These are phyloP conservation scores for Steinernema scapterisci DNA, from an alignment of 2,888 invertebrate genomes.

Conservation along the genomic window DNA sequence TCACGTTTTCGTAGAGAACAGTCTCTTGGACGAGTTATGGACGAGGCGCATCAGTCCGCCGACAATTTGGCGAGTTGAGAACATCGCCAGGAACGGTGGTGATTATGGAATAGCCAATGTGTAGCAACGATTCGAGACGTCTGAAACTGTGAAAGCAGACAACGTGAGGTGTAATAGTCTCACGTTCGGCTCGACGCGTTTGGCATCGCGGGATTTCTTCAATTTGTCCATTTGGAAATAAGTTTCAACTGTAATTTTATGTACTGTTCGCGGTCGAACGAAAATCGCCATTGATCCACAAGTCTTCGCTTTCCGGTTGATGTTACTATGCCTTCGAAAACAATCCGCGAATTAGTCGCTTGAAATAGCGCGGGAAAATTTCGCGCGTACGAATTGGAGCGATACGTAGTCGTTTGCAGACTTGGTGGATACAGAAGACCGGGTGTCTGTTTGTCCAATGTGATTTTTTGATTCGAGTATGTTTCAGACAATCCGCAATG, in stretches of 20 bases:
- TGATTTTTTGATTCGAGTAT: background rate
- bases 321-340: background rate
- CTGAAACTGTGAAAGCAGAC: background rate
- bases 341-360: background rate
- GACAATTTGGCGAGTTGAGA: background rate
- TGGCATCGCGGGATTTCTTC: background rate
- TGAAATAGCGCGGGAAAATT: slow-evolving; percentile 2
- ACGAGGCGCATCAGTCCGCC: slow-evolving; percentile 19
- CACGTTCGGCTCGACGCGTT: background rate
- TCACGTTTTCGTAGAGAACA: background rate
- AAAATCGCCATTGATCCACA: no score
- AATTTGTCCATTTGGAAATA: no score
- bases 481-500: background rate
- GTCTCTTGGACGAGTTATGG: background rate
- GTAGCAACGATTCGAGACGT: background rate
- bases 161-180: slow-evolving; percentile 10
- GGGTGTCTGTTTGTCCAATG: background rate
- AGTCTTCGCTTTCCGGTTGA: no score
- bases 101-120: no score
- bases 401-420: background rate
- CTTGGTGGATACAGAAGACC: no score
- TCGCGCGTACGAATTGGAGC: background rate
- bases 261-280: no score
- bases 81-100: background rate
- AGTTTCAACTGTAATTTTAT: no score